Evolutionary conservation across 2,888 invertebrate genomes (phyloP), one percentile per base, ranked within the genome.

Genomic region (Cotesia congregata): DNA sequence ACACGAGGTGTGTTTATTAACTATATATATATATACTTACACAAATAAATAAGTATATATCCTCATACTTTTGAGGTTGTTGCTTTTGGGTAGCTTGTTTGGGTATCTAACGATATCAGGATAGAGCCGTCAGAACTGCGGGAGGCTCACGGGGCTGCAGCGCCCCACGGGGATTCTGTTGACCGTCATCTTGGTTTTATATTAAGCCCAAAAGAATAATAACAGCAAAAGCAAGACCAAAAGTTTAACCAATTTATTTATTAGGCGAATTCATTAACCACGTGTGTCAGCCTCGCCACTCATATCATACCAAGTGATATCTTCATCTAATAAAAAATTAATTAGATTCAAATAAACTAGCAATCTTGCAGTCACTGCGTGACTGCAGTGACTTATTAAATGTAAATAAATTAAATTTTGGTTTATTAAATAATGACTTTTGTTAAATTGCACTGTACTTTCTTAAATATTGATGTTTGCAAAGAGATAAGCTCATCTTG

Each of bases 71-170:
- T 17, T 61, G 69, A 75, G 65, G 59, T 15, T 59, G 73, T 67
- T 41, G 80, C 79, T 80, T 82, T 71, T 67, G 75, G 73, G 71
- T 77, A 77, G 81, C 83, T 76, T 78, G 78, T 75, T 81, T 78
- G 65, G 74, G 50, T 78, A 50, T 78, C 76, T 15, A 73, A 73
- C 67, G 67, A 67, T 5, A 67, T 83, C 71, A 84, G 86, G 87
- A 89, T 89, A 89, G 89, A 89, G 89, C 89, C 88, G 88, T 89
- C 89, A 89, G 87, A 89, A 85, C 89, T 86, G 81, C 89, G 84
- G 89, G 89, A 86, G 89, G 88, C 84, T 86, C 82, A 79, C 17
- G 17, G 17, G 17, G 17, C 83, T 85, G 81, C 85, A 83, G 50
- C 30, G 30, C 85, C 86, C 85, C 84, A 83, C 82, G 80, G 73